Percentiles rank a stretch among this genome's conserved stretches.
Evolutionary conservation across 2,113 vertebrate genomes (phyloP).

Genomic region (Psettodes erumei): DNA sequence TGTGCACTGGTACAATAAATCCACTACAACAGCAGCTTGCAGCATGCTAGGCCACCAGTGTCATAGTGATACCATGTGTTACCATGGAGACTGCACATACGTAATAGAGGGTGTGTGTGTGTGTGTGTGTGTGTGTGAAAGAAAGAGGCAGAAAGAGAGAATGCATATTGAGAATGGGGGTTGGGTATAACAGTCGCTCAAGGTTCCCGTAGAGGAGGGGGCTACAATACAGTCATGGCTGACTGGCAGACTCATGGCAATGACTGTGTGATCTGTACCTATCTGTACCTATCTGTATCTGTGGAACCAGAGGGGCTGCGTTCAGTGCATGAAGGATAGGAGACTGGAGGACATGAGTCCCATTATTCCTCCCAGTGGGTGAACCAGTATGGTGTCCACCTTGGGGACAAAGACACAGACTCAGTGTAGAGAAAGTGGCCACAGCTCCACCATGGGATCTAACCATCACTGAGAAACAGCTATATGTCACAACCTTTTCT

Average conservation of each 20-base stretch:
- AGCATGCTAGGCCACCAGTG: constrained; percentile 66
- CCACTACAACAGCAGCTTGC: constrained; percentile 68
- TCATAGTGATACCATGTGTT: constrained; percentile 77
- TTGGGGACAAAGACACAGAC: constrained; percentile 11
- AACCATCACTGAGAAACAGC: not conserved
- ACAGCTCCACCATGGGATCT: not conserved
- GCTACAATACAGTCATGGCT: constrained; percentile 36
- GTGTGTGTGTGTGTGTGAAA: constrained; percentile 44
- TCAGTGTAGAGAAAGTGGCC: not conserved
- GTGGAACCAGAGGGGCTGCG: constrained; percentile 11
- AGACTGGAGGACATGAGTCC: constrained; percentile 31
- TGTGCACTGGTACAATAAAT: constrained; percentile 62
- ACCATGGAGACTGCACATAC: constrained; percentile 83
- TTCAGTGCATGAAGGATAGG: constrained; percentile 11
- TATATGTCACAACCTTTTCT: not conserved
- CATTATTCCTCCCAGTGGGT: constrained; percentile 37
- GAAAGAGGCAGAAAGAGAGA: constrained; percentile 28
- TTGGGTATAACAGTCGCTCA: constrained; percentile 62
- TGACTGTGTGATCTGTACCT: constrained; percentile 30
- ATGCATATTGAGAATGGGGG: constrained; percentile 59
- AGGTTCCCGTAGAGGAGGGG: constrained; percentile 32
- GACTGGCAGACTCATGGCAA: constrained; percentile 23
- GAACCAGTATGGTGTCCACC: constrained; percentile 30
- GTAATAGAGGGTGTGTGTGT: constrained; percentile 63
- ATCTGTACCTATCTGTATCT: too few relatives aligned